Base-by-base conservation (phyloP, 2,113 vertebrate genomes). In the Pyrgilauda ruficollis region DNA sequence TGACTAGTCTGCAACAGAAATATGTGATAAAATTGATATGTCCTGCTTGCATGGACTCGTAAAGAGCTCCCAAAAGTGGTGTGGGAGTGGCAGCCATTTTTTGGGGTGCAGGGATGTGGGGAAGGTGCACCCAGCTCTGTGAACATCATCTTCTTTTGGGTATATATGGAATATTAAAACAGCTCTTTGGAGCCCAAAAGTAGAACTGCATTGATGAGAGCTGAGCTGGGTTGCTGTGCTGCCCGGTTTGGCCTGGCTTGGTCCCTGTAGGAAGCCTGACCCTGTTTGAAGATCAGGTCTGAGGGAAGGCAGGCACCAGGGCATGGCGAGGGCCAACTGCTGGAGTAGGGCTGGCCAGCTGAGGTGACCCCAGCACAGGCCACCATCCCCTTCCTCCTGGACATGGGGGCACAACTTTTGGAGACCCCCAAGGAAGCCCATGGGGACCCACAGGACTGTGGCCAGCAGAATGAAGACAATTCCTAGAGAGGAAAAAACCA, bases 301-400 rank as follows among this genome's bases (percentile, higher is more conserved):
- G 49, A 64, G 41, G 55, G 61, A 64, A 15, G 22, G 28, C 13
- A 2, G 1, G 8, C 33, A 9, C 20, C 28, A 30, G 46, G 27
- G 7, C 49, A 41, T 0, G 2, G 41, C 0, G 0, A 72, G 6
- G 47, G 26, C 28, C 1, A 1, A 31, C 17, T 58, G 43, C 18
- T 67, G 47, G 22, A 3, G 0, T 5, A 56, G 31, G 13, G 9
- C 27, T 58, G 13, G 24, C 3, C 52, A 63, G 22, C 6, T 0
- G 0, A 67, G 31, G 26, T 61, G 39, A 63, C 35, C 11, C 44
- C 35, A 35, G 35, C 49, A 61, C 4, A 49, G 41, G 13, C 21
- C 37, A 21, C 14, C 1, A 0, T 12, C 9, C 44, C 11, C 16
- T 10, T 0, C 0, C 9, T 3, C 2, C 27, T 56, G 30, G 27